phyloP scores from a whole-genome alignment of 2,797 vertebrate species.

The Sandelia bainsii region DNA sequence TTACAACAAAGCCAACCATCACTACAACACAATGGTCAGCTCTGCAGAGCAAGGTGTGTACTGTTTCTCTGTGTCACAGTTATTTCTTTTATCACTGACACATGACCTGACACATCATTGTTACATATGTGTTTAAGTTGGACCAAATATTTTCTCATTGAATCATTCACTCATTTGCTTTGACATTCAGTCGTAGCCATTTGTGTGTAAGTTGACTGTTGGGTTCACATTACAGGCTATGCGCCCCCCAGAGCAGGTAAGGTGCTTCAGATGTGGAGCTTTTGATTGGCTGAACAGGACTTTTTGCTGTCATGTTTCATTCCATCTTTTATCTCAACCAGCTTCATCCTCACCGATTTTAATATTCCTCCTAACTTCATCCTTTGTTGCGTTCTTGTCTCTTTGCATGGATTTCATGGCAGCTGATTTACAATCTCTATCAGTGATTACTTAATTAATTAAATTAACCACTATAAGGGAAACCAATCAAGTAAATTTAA shows the following conservation, averaged over 20 bases:
- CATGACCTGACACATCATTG: neutral
- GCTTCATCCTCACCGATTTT: constrained; percentile 33
- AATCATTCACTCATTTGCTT: constrained; percentile 35
- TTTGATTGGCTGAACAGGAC: constrained; percentile 55
- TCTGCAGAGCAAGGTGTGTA: constrained; percentile 90
- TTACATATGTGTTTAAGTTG: neutral
- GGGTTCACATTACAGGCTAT: constrained; percentile 77
- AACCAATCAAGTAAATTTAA: constrained; percentile 9
- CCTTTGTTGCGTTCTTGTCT: constrained; percentile 41
- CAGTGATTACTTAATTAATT: constrained; percentile 18
- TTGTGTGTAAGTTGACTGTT: constrained; percentile 65
- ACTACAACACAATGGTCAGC: constrained; percentile 89
- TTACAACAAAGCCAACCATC: constrained; percentile 86
- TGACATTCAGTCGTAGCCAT: constrained; percentile 46
- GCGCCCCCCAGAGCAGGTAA: constrained; percentile 75
- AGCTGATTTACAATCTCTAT: constrained; percentile 27
- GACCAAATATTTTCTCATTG: constrained; percentile 10
- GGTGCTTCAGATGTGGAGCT: constrained; percentile 40
- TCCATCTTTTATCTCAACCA: constrained; percentile 36
- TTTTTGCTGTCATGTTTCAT: constrained; percentile 40
- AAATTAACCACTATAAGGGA: constrained; percentile 5
- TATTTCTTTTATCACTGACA: neutral
- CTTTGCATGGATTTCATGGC: constrained; percentile 59
- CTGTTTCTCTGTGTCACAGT: accelerated
- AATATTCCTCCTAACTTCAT: constrained; percentile 39